phyloP scores from a whole-genome alignment of 2,888 invertebrate genomes.

The Lordiphosa fenestrarum region DNA sequence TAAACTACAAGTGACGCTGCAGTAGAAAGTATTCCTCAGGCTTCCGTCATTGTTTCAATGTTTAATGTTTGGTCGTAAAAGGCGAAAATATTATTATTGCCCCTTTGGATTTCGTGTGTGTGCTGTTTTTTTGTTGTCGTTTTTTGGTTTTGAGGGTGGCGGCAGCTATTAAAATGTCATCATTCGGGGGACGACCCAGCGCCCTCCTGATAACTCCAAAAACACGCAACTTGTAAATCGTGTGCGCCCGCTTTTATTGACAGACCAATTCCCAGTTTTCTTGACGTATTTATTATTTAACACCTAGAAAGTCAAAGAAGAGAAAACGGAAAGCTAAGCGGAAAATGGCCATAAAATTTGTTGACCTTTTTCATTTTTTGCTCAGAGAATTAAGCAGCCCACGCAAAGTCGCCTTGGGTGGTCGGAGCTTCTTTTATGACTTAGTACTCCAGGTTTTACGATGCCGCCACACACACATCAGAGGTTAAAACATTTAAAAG shows the following conservation, averaged over 20 bases:
- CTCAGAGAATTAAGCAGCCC: constrained; percentile 18
- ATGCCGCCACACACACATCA: constrained; percentile 45
- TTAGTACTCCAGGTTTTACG: constrained; percentile 60
- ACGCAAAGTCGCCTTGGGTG: constrained; percentile 39
- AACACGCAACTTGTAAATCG: constrained; percentile 51
- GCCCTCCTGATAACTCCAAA: constrained; percentile 45
- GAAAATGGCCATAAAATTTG: constrained; percentile 58
- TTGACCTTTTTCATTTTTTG: constrained; percentile 53
- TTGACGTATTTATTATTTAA: constrained; percentile 67
- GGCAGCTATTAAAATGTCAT: constrained; percentile 65
- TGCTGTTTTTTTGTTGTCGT: background rate
- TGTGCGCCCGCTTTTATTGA: constrained; percentile 53
- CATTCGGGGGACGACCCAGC: constrained; percentile 24
- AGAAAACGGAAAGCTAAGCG: constrained; percentile 34
- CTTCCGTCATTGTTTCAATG: constrained; percentile 57
- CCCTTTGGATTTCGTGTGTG: constrained; percentile 7
- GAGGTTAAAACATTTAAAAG: constrained; percentile 69
- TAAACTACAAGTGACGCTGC: constrained; percentile 32
- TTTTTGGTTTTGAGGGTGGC: constrained; percentile 24
- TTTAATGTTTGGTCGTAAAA: constrained; percentile 51
- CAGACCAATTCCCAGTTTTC: constrained; percentile 39
- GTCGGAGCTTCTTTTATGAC: constrained; percentile 46
- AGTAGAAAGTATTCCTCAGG: constrained; percentile 34
- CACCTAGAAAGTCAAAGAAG: constrained; percentile 42
- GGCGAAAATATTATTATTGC: constrained; percentile 63